Base-by-base conservation (phyloP, 2,888 invertebrate species). In the Sinohyriopsis cumingii region DNA sequence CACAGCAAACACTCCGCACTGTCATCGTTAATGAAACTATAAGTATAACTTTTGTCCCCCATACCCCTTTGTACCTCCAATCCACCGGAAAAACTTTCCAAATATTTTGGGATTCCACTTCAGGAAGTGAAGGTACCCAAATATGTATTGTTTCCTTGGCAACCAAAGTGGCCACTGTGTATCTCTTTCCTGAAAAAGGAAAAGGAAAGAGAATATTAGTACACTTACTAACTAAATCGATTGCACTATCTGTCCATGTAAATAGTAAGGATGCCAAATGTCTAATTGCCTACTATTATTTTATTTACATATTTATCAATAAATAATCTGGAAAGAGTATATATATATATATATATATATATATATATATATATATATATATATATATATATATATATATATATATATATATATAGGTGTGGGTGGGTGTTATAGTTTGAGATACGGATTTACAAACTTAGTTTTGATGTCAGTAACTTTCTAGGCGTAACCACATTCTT, bases 121-220 rank as follows among this genome's bases (percentile, higher is more conserved):
- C 63, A 89, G 65, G 78, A 90, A 91, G 66, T 85, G 81, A 22
- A 89, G 89, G 75, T 93, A 90, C 6, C 93, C 93, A 68, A 89
- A 86, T 12, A 92, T 84, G 83, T 93, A 93, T 76, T 91, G 91
- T 71, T 90, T 89, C 81, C 92, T 89, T 57, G 92, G 91, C 53
- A 92, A 86, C 93, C 93, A 93, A 12, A 90, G 88, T 19, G 91
- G 90, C 92, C 92, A 93, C 79, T 91, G 90, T 63, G 89, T 87
- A 68, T 89, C 84, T 78, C 91, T 84, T 75, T 89, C 86, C 92
- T 92, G 86, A 63, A 87, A 88, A 59, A 65, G 55, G 59, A 59
- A 65, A 64, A 15, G 59, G 67, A 22, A 54, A 62, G 54, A 70
- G n/a, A 7, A 7, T n/a, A 25, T 25, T 25, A 54, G 4, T 33